These are phyloP conservation scores for Himalopsyche tibetana DNA, from an alignment of 2,888 invertebrate species.

Conservation along the genomic window DNA sequence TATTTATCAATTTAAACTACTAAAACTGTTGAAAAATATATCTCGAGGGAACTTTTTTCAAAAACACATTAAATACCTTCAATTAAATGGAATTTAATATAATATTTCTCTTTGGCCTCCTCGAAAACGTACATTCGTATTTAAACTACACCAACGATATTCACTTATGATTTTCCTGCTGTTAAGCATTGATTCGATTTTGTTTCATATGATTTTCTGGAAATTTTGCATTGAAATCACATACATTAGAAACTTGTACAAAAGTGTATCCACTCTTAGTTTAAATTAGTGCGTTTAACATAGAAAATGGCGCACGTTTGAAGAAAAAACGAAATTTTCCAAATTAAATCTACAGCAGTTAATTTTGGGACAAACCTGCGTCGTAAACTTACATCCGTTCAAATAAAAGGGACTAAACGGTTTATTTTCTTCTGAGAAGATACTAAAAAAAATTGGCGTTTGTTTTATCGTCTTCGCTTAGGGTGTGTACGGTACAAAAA, in stretches of 20 bases:
- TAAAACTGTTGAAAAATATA: no score
- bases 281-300: slow-evolving; percentile 17
- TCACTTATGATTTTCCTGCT: no score
- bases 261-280: background rate
- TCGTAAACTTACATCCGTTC: background rate
- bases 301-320: slow-evolving; percentile 34
- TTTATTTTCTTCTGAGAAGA: background rate
- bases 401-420: slow-evolving; percentile 8
- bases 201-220: no score
- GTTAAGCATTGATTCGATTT: no score
- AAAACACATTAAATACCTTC: no score
- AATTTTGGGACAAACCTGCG: slow-evolving; percentile 13
- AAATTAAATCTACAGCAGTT: slow-evolving; percentile 36
- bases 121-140: no score
- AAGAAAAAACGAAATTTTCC: slow-evolving; percentile 12
- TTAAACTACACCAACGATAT: no score
- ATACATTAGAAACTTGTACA: background rate
- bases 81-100: no score
- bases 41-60: no score
- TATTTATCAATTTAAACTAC: no score
- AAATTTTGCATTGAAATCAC: background rate
- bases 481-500: background rate
- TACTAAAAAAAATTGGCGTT: background rate
- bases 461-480: slow-evolving; percentile 2
- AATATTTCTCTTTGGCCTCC: no score